Evolutionary conservation across 2,888 invertebrate genomes (phyloP), one percentile per base, ranked within the genome.

Genomic region (Cantharis flavilabris): DNA sequence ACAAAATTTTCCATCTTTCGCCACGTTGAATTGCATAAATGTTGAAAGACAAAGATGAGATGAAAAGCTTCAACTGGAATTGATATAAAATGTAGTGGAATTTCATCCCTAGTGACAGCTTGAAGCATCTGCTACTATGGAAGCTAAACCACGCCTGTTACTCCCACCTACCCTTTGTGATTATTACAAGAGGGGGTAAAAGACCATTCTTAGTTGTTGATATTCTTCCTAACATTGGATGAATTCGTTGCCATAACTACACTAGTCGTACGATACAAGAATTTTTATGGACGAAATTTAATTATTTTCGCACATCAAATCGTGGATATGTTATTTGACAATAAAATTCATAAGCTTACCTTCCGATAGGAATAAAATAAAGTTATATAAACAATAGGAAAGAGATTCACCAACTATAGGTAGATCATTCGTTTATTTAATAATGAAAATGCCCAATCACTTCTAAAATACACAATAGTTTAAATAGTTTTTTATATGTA

Each of bases 101-200:
- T 76, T 80, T 82, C 77, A 82, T 75, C 77, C 75, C 76, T 77
- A 76, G 80, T 81, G 82, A 81, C 81, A 82, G 82, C 76, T 77
- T 82, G 80, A 80, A 80, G 79, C 84, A 84, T 83, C 84, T 84
- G 84, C 83, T 82, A 82, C 83, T 82, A 83, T 83, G 78, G 81
- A 80, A 76, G 79, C 70, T 69, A 76, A 74, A 76, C 84, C 83
- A 82, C 85, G 83, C 85, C 85, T 71, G 62, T 65, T 23, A 26
- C 69, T 80, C 81, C 83, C 82, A 81, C 81, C 79, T 79, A 71
- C 62, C 11, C 18, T 23, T 69, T 20, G 49, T 63, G 49, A 14
- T 26, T 20, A 9, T 20, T 16, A 67, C 26, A 69, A 76, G 82
- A 73, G 81, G 83, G 83, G 81, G 78, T 76, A 77, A 79, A 80